Evolutionary conservation across 2,888 invertebrate genomes (phyloP).

Genomic region (Gastracanthus pulcherrimus): DNA sequence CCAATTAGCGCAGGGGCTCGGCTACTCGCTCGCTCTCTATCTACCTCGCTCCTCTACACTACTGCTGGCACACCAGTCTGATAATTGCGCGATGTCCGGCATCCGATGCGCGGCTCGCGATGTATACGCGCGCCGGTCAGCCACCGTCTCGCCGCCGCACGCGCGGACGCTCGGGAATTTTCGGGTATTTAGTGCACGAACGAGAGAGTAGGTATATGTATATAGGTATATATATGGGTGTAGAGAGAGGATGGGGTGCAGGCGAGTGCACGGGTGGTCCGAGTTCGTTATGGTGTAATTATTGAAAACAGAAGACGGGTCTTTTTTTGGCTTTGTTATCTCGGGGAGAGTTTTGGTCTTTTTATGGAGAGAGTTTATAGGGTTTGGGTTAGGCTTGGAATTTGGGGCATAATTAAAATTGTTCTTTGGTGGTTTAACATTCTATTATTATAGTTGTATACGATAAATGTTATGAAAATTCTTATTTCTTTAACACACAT

Average conservation of each 20-base stretch:
- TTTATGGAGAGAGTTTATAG: neutral
- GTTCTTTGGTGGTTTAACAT: too few relatives aligned
- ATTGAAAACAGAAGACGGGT: conserved; percentile 1
- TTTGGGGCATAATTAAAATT: too few relatives aligned
- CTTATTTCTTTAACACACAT: too few relatives aligned
- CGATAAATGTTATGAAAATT: too few relatives aligned
- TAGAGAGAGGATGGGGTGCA: neutral
- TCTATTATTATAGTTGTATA: too few relatives aligned
- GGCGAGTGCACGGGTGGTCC: neutral
- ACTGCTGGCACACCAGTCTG: conserved; percentile 13
- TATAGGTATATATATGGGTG: too few relatives aligned
- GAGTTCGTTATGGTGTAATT: neutral
- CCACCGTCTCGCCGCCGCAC: too few relatives aligned
- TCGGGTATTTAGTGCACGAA: neutral
- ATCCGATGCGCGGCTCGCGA: conserved; percentile 3
- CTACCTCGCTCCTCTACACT: neutral
- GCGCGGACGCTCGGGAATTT: neutral
- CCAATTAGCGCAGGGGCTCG: conserved; percentile 29
- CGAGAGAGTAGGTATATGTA: too few relatives aligned
- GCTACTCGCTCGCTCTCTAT: neutral
- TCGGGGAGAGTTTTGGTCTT: neutral
- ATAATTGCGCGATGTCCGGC: conserved; percentile 31
- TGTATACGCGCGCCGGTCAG: neutral
- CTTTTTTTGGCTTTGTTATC: neutral
- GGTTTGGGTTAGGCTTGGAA: neutral